phyloP scores from a whole-genome alignment of 1,140 invertebrate species.

The Heliconius melpomene region DNA sequence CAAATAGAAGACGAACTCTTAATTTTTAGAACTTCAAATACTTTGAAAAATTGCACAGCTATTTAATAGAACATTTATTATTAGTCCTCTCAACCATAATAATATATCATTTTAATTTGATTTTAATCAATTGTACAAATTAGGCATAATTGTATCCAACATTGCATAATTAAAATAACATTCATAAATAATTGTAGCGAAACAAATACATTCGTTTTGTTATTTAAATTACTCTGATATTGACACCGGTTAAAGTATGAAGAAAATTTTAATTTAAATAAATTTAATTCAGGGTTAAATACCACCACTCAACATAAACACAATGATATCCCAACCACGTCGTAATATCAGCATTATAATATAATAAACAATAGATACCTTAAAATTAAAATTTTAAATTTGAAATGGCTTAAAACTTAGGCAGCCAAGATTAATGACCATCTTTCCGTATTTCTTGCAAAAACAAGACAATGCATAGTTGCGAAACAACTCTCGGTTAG shows the following conservation, averaged over 20 bases:
- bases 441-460: neutral
- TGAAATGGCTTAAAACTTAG: neutral
- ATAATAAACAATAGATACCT: neutral
- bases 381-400: neutral
- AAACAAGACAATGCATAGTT: conserved; percentile 11
- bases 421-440: neutral
- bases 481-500: neutral
- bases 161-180: neutral
- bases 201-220: neutral
- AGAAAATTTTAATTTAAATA: too few species aligned
- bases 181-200: neutral
- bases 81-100: neutral
- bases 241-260: neutral
- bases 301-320: too few species aligned
- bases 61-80: neutral
- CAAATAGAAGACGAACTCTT: too few species aligned
- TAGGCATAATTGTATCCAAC: neutral
- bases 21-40: too few species aligned
- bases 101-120: neutral
- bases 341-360: neutral
- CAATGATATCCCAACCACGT: neutral
- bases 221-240: neutral
- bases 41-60: neutral
- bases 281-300: neutral
- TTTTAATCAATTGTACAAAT: conserved; percentile 4